Evolutionary conservation across 2,113 vertebrate genomes (phyloP).

Genomic region (Rafetus swinhoei): DNA sequence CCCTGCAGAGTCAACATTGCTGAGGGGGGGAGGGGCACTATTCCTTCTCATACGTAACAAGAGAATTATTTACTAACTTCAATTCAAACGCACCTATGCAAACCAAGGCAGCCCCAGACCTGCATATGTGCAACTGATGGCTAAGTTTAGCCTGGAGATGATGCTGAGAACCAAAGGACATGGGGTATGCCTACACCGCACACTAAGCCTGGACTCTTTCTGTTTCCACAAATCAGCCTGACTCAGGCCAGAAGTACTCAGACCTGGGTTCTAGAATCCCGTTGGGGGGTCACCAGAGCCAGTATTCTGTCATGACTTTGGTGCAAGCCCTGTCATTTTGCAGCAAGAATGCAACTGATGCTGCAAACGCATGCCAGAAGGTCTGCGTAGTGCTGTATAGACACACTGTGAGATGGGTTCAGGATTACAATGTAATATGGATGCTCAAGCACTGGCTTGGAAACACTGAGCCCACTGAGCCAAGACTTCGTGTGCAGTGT

Average conservation of each 20-base stretch:
- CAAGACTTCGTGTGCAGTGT: background rate
- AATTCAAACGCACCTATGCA: background rate
- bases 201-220: background rate
- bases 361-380: background rate
- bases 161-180: background rate
- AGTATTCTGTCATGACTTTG: background rate
- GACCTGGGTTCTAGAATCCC: background rate
- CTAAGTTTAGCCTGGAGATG: accelerated
- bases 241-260: background rate
- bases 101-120: background rate
- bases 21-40: background rate
- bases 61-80: background rate
- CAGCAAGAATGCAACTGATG: background rate
- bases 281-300: background rate
- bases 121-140: background rate
- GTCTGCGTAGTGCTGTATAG: background rate
- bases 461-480: background rate
- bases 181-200: background rate
- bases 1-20: background rate
- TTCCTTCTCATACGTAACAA: background rate
- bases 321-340: background rate
- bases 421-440: background rate
- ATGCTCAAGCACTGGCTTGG: background rate
- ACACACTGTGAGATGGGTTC: background rate
- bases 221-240: background rate